Conservation (phyloP, 2,888 invertebrate species). For the Drosophila affinis region DNA sequence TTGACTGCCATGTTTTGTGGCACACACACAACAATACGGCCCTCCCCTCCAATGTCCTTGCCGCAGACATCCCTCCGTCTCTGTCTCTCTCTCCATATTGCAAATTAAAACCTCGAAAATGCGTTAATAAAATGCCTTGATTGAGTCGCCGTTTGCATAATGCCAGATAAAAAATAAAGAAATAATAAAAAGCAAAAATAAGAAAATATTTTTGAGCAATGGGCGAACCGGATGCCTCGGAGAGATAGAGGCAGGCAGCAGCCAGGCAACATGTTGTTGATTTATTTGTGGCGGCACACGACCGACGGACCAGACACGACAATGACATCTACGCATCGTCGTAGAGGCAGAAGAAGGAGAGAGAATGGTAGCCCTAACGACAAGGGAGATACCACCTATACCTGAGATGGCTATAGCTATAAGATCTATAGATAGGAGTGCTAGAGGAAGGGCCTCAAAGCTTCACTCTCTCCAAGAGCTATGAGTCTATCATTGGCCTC, state of each 20-base stretch:
- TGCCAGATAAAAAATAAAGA: constrained; percentile 21
- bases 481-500: too few relatives aligned
- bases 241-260: constrained; percentile 52
- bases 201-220: constrained; percentile 47
- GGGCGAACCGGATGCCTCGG: constrained; percentile 75
- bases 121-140: constrained; percentile 74
- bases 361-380: background rate
- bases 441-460: too few relatives aligned
- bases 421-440: background rate
- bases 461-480: too few relatives aligned
- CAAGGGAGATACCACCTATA: background rate
- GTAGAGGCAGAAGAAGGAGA: constrained; percentile 2
- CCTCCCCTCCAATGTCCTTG: constrained; percentile 20
- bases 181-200: constrained; percentile 26
- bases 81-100: constrained; percentile 19
- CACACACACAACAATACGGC: constrained; percentile 60
- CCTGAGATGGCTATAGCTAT: background rate
- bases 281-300: constrained; percentile 75
- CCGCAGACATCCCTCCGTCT: constrained; percentile 35
- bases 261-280: constrained; percentile 56
- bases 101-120: constrained; percentile 58
- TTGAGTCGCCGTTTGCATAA: constrained; percentile 69
- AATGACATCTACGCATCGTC: constrained; percentile 66
- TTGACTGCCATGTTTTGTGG: constrained; percentile 75
- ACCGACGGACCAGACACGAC: constrained; percentile 66